These are phyloP conservation scores for Rhorus exstirpatorius DNA, from an alignment of 2,888 invertebrate genomes.

Conservation along the genomic window DNA sequence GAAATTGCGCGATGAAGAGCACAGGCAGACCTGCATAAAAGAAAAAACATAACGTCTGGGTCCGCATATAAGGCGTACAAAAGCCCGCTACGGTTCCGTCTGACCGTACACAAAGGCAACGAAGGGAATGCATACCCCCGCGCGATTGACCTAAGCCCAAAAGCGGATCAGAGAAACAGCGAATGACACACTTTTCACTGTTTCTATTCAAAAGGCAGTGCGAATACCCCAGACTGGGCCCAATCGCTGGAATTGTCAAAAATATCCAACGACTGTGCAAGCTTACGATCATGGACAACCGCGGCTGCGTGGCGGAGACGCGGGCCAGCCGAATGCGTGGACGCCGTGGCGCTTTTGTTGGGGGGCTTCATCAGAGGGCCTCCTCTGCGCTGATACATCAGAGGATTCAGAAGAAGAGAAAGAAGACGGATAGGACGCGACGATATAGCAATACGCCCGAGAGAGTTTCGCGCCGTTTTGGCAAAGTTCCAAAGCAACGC, in stretches of 20 bases:
- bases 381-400: constrained; percentile 33
- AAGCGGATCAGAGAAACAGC: background rate
- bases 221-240: background rate
- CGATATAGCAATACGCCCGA: constrained; percentile 48
- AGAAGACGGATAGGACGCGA: constrained; percentile 48
- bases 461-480: constrained; percentile 63
- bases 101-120: too few species aligned
- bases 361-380: constrained; percentile 28
- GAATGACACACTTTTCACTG: background rate
- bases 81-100: too few species aligned
- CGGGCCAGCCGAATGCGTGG: constrained; percentile 24
- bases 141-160: background rate
- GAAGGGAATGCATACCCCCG: background rate
- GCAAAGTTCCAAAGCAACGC: constrained; percentile 70
- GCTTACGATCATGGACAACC: background rate
- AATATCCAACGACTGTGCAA: background rate
- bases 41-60: too few species aligned
- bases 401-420: constrained; percentile 37
- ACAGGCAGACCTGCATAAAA: too few species aligned
- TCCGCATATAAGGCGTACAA: too few species aligned
- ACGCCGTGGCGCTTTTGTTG: constrained; percentile 52
- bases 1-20: too few species aligned
- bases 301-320: background rate
- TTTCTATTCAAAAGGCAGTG: background rate
- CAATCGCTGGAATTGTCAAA: background rate